A percentile compares a stretch with the other conserved stretches of the same genome.
phyloP scores from a whole-genome alignment of 2,113 vertebrate genomes.

The Megatriorchis doriae region DNA sequence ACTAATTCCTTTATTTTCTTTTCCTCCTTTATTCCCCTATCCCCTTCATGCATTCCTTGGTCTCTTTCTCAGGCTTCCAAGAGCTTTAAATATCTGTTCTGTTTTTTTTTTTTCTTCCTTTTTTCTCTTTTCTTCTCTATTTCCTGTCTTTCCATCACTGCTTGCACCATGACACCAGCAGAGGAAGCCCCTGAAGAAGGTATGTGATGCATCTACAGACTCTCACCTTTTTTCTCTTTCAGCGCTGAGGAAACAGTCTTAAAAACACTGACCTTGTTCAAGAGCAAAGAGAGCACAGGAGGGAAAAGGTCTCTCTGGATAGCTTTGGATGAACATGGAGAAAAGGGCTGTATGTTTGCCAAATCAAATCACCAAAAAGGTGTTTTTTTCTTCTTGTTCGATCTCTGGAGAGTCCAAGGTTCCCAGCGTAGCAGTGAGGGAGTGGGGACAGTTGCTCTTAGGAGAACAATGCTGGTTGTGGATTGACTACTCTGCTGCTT shows the following conservation, averaged over 20 bases:
- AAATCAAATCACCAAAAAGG: neutral
- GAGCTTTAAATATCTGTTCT: conserved; percentile 30
- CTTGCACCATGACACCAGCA: neutral
- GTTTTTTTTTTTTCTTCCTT: neutral
- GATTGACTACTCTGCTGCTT: conserved; percentile 19
- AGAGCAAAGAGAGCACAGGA: neutral
- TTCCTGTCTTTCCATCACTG: conserved; percentile 10
- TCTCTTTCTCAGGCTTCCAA: conserved; percentile 13
- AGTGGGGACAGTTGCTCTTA: neutral
- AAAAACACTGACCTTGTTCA: neutral
- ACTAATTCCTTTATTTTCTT: neutral
- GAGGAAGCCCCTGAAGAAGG: conserved; percentile 67
- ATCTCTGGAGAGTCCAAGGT: neutral
- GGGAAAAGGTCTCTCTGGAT: neutral
- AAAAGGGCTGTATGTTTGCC: neutral
- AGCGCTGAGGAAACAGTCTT: neutral
- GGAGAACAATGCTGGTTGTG: neutral
- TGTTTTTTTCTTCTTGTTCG: neutral
- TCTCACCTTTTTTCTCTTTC: conserved; percentile 6
- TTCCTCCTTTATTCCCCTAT: neutral
- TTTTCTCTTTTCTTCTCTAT: neutral
- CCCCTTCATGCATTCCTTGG: neutral
- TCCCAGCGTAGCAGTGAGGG: neutral
- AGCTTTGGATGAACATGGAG: neutral
- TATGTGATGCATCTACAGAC: conserved; percentile 35